Evolutionary conservation across 2,888 invertebrate genomes (phyloP), one percentile per base, ranked within the genome.

Genomic region (Amphipoea lucens): DNA sequence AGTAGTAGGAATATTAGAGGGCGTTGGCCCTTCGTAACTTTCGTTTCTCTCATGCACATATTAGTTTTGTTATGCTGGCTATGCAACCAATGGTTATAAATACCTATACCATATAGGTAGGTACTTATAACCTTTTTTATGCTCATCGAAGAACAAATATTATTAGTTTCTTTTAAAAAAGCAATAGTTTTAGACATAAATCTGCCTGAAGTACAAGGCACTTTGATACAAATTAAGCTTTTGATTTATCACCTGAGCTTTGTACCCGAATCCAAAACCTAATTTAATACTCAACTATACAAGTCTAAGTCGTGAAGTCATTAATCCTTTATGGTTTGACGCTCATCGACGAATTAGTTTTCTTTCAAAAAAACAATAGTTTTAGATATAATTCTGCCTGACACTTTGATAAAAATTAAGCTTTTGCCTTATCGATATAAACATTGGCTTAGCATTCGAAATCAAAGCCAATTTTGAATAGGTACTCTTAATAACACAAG

Each of bases 41-140:
- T 78, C 65, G n/a, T 48, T 78, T 57, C 7, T 40, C 36, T 65
- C 42, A 4, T 14, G 5, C 9, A 65, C 54, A 77, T 76, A 29
- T 77, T 40, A 57, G 45, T 36, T 57, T 40, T 77, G 54, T 36
- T 40, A n/a, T 40, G 14, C 14, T 67, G 42, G 5, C 17, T 45
- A 42, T 68, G n/a, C 9, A 42, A 17, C 6, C 42, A 42, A 67
- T 14, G 23, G n/a, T 23, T 60, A 14, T 2, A 42, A 7, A 14
- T 42, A 67, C n/a, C 7, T 42, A 0, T 40, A 67, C n/a, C 14
- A n/a, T 9, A 36, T 36, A 36, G 36, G 36, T 29, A 29, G 29
- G 42, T 42, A 42, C 42, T 9, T 42, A 42, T 9, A 42, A 42
- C 42, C 9, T 42, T 42, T 42, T 68, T 29, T 5, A 17, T 29